These are phyloP conservation scores for Podarcis raffonei DNA, from an alignment of 2,113 vertebrate species.

Conservation along the genomic window DNA sequence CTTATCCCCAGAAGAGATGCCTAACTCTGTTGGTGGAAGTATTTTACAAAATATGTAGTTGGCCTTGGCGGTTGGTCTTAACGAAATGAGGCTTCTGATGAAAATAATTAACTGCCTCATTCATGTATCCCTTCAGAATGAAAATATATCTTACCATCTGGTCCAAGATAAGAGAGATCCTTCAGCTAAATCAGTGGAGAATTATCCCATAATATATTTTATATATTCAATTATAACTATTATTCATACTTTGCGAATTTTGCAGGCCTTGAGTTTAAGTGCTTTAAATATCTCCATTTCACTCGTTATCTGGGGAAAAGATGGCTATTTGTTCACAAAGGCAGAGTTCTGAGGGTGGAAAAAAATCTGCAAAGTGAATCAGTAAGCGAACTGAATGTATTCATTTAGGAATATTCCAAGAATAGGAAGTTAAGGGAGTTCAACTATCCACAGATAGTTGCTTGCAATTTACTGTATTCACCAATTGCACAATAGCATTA, in stretches of 20 bases:
- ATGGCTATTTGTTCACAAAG: accelerated
- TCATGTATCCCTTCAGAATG: not conserved
- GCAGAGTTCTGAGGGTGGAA: not conserved
- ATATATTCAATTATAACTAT: constrained; percentile 26
- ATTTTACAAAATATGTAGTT: not conserved
- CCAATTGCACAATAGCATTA: not conserved
- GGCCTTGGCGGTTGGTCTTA: not conserved
- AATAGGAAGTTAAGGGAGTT: not conserved
- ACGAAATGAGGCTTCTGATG: not conserved
- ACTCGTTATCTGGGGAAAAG: not conserved
- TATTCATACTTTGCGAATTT: not conserved
- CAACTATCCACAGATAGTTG: not conserved
- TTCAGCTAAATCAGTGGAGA: constrained; percentile 11
- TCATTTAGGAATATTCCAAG: not conserved
- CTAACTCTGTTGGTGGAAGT: not conserved
- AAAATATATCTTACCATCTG: constrained; percentile 10
- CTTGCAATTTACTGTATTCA: not conserved
- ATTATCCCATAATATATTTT: not conserved
- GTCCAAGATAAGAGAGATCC: not conserved
- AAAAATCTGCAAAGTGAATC: not conserved
- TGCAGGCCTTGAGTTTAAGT: not conserved
- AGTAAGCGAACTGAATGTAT: not conserved
- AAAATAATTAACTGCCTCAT: constrained; percentile 23
- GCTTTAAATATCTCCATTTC: not conserved
- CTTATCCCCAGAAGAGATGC: not conserved